Percentiles rank a stretch among this genome's conserved stretches.
Conservation (phyloP, 2,113 vertebrate species). For the Arizona elegans region DNA sequence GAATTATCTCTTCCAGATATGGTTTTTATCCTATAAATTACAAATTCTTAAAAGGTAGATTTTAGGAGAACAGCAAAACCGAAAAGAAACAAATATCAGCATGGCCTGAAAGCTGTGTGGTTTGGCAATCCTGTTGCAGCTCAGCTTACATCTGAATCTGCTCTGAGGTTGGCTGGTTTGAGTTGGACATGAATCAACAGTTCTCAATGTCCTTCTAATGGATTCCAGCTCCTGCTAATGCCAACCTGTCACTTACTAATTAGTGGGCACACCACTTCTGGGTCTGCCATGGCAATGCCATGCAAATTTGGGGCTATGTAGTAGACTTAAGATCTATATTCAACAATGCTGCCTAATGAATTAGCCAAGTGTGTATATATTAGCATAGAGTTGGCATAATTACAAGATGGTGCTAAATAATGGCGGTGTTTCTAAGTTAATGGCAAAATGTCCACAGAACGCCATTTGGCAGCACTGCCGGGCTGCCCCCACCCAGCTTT, state of each 20-base stretch:
- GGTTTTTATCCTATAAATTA: not conserved
- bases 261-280: not conserved
- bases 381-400: not conserved
- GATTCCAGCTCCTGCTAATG: not conserved
- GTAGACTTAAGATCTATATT: not conserved
- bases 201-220: not conserved
- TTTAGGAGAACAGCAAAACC: not conserved
- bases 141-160: not conserved
- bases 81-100: not conserved
- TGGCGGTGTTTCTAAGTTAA: not conserved
- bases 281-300: not conserved
- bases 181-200: not conserved
- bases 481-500: not conserved
- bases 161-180: not conserved
- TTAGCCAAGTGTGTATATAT: not conserved
- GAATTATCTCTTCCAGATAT: not conserved
- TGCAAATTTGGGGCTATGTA: not conserved
- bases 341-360: not conserved
- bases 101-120: not conserved
- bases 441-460: not conserved
- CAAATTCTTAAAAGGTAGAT: not conserved
- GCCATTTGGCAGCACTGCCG: not conserved
- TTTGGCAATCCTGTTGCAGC: not conserved
- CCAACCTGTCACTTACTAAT: not conserved
- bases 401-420: not conserved